Percentiles rank a stretch among this genome's conserved stretches.
Evolutionary conservation across 2,888 invertebrate species (phyloP).

Genomic region (Melanotus villosus): DNA sequence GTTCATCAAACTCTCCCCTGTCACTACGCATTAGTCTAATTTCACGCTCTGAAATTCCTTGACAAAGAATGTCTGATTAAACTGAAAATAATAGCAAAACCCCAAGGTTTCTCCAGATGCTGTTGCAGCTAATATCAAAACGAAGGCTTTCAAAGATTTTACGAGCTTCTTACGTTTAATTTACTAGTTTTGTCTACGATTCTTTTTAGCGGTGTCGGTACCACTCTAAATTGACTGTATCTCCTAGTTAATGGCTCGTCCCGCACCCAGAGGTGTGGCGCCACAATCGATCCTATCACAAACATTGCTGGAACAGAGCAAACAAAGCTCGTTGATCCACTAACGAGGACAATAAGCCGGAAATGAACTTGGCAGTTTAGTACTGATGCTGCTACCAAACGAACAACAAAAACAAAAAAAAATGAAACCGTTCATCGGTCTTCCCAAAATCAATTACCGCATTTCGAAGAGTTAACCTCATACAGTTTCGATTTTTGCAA

Average conservation of each 20-base stretch:
- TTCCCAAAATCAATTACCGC: neutral
- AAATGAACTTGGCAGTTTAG: slow-evolving; percentile 31
- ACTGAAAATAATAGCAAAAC: slow-evolving; percentile 5
- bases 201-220: slow-evolving; percentile 18
- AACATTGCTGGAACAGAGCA: slow-evolving; percentile 45
- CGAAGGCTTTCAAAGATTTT: neutral
- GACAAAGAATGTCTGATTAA: slow-evolving; percentile 4
- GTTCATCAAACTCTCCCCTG: slow-evolving; percentile 7
- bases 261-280: slow-evolving; percentile 52
- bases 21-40: slow-evolving; percentile 12
- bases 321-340: slow-evolving; percentile 36
- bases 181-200: slow-evolving; percentile 4
- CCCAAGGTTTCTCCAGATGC: neutral
- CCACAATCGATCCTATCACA: slow-evolving; percentile 52
- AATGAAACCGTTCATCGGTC: neutral
- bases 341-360: slow-evolving; percentile 39
- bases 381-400: neutral
- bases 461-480: neutral
- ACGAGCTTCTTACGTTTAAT: slow-evolving; percentile 6
- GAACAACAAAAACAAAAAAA: neutral
- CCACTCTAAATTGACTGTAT: slow-evolving; percentile 23
- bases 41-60: slow-evolving; percentile 1
- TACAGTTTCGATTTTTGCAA: too few relatives aligned
- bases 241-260: slow-evolving; percentile 36
- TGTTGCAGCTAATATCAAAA: neutral